A percentile compares a stretch with the other conserved stretches of the same genome.
Conservation (phyloP, 2,888 invertebrate genomes). For the Microctonus hyperodae region DNA sequence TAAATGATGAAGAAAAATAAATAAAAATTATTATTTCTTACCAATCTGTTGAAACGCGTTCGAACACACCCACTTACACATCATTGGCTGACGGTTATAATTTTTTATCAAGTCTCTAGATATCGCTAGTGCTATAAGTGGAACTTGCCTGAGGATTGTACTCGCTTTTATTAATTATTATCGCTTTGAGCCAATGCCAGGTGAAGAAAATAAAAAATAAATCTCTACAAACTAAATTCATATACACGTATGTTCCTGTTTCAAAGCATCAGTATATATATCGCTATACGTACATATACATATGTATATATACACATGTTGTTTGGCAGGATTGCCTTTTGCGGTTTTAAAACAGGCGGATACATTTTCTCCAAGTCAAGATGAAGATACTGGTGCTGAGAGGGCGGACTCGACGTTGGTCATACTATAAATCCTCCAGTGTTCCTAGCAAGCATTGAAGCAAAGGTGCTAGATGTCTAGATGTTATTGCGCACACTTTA, state of each 20-base stretch:
- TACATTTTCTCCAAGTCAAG: conserved; percentile 51
- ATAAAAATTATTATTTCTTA: neutral
- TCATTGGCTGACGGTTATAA: neutral
- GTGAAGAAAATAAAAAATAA: neutral
- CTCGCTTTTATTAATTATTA: conserved; percentile 3
- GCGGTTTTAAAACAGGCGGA: conserved; percentile 29
- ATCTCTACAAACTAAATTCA: conserved; percentile 21
- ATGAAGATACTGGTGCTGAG: conserved; percentile 56
- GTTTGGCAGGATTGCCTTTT: conserved; percentile 5
- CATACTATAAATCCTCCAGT: conserved; percentile 56
- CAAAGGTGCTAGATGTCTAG: conserved; percentile 46
- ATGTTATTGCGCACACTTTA: neutral
- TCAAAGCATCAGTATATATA: neutral
- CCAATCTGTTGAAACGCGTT: neutral
- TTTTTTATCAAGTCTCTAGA: neutral
- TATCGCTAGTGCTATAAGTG: neutral
- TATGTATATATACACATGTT: no score
- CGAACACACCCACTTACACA: neutral
- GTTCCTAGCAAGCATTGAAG: conserved; percentile 52
- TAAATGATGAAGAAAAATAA: neutral
- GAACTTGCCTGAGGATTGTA: conserved; percentile 2
- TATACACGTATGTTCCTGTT: conserved; percentile 23
- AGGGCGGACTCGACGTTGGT: conserved; percentile 48
- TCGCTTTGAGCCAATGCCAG: neutral
- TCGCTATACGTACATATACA: no score